Evolutionary conservation across 2,888 invertebrate genomes (phyloP), one percentile per base, ranked within the genome.

Genomic region (Nomada fabriciana): DNA sequence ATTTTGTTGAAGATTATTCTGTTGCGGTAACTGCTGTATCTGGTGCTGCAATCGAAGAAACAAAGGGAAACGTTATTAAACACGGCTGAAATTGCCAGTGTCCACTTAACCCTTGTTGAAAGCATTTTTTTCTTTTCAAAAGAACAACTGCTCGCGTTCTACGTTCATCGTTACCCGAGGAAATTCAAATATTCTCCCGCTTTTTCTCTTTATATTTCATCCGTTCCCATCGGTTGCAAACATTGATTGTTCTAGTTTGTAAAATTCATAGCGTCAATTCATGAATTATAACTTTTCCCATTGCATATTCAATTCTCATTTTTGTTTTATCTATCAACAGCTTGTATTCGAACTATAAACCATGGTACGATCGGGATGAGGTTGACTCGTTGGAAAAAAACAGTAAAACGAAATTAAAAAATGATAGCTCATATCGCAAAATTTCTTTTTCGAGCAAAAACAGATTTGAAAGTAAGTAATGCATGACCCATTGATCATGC

Each of bases 1-100:
- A 92, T 94, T 93, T 90, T 93, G 93, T 89, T 93, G 93, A 86
- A 93, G 91, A 91, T 92, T 93, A 89, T 96, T 96, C 85, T 92
- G 93, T 82, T 93, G 91, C 55, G 93, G 92, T 75, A 94, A 93
- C 88, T 95, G 95, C 60, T 95, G 94, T 91, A 95, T 92, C 89
- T 94, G 94, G 91, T 94, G 94, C 94, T 94, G 92, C 55, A 93
- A 92, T 76, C 83, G 65, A 86, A 79, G 47, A 76, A 84, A 90
- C 77, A 86, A 71, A 78, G 64, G 23, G 60, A 69, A 78, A 61
- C 69, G 57, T 70, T 74, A 76, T 70, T 84, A 70, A 52, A 73
- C 25, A 23, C 18, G 9, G 0, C 15, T 60, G 47, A 42, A 77
- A 60, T 42, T 52, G 15, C n/a, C 53, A 36, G 2, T 42, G 4